These are phyloP conservation scores for Thalassaphorura encarpata DNA, from an alignment of 1,140 invertebrate species.

Conservation along the genomic window DNA sequence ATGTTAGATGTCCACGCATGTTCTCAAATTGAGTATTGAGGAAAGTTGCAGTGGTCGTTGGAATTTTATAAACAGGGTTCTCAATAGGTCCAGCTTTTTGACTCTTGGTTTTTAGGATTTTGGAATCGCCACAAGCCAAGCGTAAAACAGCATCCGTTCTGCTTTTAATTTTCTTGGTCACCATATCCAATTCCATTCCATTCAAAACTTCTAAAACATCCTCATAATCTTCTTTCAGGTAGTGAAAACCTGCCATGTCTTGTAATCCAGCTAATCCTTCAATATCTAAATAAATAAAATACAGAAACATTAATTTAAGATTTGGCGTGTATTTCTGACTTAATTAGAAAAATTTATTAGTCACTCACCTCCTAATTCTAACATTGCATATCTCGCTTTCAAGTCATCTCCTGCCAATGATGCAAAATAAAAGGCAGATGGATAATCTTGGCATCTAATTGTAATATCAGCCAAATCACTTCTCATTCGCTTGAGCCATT, in stretches of 20 bases:
- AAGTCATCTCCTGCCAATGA: slow-evolving; percentile 4
- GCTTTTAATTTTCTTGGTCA: too few species aligned
- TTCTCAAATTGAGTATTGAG: too few species aligned
- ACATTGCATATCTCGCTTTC: slow-evolving; percentile 15
- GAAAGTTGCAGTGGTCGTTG: too few species aligned
- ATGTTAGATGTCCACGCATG: too few species aligned
- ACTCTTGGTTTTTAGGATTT: too few species aligned
- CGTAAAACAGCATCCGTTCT: too few species aligned
- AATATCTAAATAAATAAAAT: slow-evolving; percentile 8
- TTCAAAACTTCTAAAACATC: too few species aligned
- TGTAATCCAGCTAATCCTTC: slow-evolving; percentile 17
- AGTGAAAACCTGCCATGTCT: slow-evolving; percentile 11
- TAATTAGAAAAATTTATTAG: background rate
- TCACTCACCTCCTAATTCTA: slow-evolving; percentile 18
- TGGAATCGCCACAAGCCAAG: too few species aligned
- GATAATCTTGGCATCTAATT: background rate
- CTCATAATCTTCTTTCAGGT: slow-evolving; percentile 21
- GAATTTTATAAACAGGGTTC: too few species aligned
- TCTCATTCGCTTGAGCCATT: slow-evolving; percentile 28
- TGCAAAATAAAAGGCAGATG: slow-evolving; percentile 17
- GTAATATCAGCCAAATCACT: slow-evolving; percentile 21
- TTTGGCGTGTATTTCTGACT: background rate
- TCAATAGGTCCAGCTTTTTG: too few species aligned
- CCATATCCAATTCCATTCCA: too few species aligned
- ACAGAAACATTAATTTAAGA: background rate